These are phyloP conservation scores for Phania funesta DNA, from an alignment of 2,888 invertebrate species.

Conservation along the genomic window DNA sequence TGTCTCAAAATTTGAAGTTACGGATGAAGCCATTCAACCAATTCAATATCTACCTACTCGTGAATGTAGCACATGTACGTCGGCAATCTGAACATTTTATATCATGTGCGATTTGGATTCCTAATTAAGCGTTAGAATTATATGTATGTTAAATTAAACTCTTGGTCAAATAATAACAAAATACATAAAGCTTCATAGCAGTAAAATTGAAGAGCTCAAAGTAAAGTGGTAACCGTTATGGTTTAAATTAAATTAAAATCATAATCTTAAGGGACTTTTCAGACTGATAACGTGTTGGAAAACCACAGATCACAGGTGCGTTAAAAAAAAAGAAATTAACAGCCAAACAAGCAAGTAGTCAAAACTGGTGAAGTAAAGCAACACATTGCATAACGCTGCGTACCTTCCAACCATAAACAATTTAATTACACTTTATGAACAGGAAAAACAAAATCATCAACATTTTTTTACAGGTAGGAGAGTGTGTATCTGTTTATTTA, in stretches of 20 bases:
- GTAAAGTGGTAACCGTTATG: too few species aligned
- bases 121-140: too few species aligned
- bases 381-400: slow-evolving; percentile 54
- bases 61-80: too few species aligned
- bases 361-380: slow-evolving; percentile 24
- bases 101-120: too few species aligned
- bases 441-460: slow-evolving; percentile 42
- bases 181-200: too few species aligned
- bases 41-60: too few species aligned
- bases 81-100: too few species aligned
- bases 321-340: slow-evolving; percentile 12
- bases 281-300: not conserved
- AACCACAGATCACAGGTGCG: slow-evolving; percentile 51
- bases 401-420: slow-evolving; percentile 63
- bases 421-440: slow-evolving; percentile 63
- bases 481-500: not conserved
- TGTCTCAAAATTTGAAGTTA: too few species aligned
- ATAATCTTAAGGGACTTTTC: not conserved
- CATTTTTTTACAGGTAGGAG: not conserved
- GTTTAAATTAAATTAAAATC: too few species aligned
- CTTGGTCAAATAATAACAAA: too few species aligned
- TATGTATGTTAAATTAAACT: too few species aligned
- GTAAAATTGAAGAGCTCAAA: not conserved
- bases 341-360: slow-evolving; percentile 3
- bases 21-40: too few species aligned